Conservation (phyloP, 2,797 vertebrate species). For the Allobates femoralis region DNA sequence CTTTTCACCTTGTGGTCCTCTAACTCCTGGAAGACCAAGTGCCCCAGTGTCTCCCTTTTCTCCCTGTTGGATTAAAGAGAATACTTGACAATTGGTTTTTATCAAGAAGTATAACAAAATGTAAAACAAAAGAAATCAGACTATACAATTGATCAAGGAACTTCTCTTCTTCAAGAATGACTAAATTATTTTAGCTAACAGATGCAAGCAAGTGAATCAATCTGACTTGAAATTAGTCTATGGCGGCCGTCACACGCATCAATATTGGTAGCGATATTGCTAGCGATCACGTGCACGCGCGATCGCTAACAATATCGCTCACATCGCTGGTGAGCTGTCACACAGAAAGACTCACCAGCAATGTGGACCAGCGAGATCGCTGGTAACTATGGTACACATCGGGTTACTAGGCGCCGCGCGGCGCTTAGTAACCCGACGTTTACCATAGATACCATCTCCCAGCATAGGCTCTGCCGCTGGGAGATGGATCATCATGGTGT, state of each 20-base stretch:
- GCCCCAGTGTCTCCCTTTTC: constrained; percentile 68
- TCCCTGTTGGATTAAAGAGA: constrained; percentile 62
- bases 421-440: too few relatives aligned
- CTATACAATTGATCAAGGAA: too few relatives aligned
- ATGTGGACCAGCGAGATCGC: too few relatives aligned
- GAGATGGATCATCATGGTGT: too few relatives aligned
- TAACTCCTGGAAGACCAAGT: constrained; percentile 66
- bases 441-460: too few relatives aligned
- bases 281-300: too few relatives aligned
- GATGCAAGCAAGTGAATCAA: not conserved
- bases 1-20: constrained; percentile 64
- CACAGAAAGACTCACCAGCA: too few relatives aligned
- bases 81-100: not conserved
- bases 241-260: not conserved
- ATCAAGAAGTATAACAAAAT: not conserved
- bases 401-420: too few relatives aligned
- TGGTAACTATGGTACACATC: too few relatives aligned
- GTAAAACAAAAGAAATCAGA: not conserved
- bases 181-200: not conserved
- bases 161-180: not conserved
- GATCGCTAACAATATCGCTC: too few relatives aligned
- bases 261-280: not conserved
- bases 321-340: too few relatives aligned
- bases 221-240: not conserved
- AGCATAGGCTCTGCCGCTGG: too few relatives aligned